These are phyloP conservation scores for Stenodera caucasica DNA, from an alignment of 2,888 invertebrate genomes.

Conservation along the genomic window DNA sequence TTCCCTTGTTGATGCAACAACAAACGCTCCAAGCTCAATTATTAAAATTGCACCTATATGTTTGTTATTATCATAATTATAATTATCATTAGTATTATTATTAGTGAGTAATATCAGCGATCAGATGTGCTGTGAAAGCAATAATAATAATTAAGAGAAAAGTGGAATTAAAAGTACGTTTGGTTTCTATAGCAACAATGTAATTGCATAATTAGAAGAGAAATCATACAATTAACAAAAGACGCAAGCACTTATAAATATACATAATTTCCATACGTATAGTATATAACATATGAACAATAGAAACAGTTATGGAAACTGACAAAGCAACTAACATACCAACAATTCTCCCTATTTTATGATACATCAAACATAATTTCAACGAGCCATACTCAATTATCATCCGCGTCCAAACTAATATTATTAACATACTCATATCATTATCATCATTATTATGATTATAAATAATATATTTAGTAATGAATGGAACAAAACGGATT, in stretches of 20 bases:
- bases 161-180: no score
- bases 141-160: no score
- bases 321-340: background rate
- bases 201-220: no score
- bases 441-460: background rate
- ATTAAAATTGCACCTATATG: background rate
- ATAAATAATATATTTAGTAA: background rate
- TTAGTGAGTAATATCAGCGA: background rate
- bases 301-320: background rate
- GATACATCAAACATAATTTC: background rate
- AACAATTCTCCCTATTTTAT: background rate
- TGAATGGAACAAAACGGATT: background rate
- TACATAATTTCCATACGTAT: background rate
- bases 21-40: background rate
- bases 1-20: slow-evolving; percentile 6
- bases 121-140: background rate
- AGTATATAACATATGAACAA: background rate
- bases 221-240: background rate
- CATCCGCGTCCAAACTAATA: background rate
- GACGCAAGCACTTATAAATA: background rate
- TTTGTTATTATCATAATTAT: background rate
- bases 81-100: background rate
- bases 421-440: background rate
- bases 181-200: no score
- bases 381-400: background rate